Evolutionary conservation across 2,797 vertebrate genomes (phyloP), one percentile per base, ranked within the genome.

Genomic region (Phoebastria nigripes): DNA sequence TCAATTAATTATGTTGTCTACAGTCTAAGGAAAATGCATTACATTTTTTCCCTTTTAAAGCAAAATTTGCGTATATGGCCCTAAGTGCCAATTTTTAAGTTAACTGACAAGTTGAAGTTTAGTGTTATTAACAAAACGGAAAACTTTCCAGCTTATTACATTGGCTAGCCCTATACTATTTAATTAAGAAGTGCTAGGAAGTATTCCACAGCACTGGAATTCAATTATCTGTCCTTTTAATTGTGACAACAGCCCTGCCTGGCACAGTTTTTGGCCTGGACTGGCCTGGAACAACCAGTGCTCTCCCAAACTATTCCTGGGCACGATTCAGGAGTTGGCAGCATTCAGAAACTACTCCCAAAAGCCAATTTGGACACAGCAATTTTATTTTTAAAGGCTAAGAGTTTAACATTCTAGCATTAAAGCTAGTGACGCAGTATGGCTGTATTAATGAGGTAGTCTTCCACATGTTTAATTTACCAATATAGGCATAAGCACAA

Each of bases 141-240:
- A 71, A 28, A 39, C 19, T 79, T 67, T n/a, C 37, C 79, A 51
- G 33, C 7, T 82, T 79, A 66, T 70, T 70, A 47, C 9, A 16
- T 39, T 88, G 39, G n/a, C 19, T 51, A 91, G 33, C 18, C 20
- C 31, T 28, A 15, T 28, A 65, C 16, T 73, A 44, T 44, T 95
- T 72, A 55, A 87, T 87, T 82, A 85, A 61, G 6, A 67, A 84
- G 7, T 42, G 31, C 31, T 77, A 85, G 33, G 21, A 88, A 71
- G 7, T 16, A 28, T 83, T 94, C 52, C 80, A 67, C 56, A 83
- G 31, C n/a, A 63, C 4, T 86, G 41, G 15, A 90, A 94, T 94
- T 95, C 63, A 94, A 91, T 91, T 95, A 90, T 70, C 31, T 28
- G 9, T 86, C 44, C 31, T 90, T 94, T 82, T 51, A 66, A 73